phyloP scores from a whole-genome alignment of 2,888 invertebrate genomes.

The Macrosoma leucophasiata region DNA sequence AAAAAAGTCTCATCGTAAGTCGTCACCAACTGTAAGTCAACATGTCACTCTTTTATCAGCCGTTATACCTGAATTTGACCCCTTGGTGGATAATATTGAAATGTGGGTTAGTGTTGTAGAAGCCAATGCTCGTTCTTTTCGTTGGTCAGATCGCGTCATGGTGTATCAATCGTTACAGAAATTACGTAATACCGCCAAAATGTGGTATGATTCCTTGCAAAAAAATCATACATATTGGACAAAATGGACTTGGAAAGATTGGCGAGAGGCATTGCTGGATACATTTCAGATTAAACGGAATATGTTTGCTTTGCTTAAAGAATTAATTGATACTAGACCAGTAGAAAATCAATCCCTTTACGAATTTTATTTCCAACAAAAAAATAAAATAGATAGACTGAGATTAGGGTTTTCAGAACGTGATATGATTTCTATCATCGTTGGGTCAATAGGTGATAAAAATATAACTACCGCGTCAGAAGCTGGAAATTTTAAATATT shows the following conservation, averaged over 20 bases:
- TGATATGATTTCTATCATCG: conserved; percentile 27
- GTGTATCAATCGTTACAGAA: conserved; percentile 28
- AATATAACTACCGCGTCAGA: conserved; percentile 26
- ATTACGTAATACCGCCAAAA: conserved; percentile 27
- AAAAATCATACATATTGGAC: conserved; percentile 29
- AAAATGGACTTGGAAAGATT: conserved; percentile 28
- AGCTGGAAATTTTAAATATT: conserved; percentile 24
- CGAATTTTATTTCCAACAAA: conserved; percentile 28
- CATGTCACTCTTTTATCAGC: conserved; percentile 18
- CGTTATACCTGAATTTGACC: conserved; percentile 25
- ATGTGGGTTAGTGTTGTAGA: conserved; percentile 30
- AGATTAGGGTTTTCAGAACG: conserved; percentile 23
- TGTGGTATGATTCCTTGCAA: conserved; percentile 27
- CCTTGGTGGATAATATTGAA: conserved; percentile 17
- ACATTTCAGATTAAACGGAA: conserved; percentile 26
- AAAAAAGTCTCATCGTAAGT: conserved; percentile 2
- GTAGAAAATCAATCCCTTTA: conserved; percentile 20
- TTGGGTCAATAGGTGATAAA: conserved; percentile 24
- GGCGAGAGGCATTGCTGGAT: conserved; percentile 26
- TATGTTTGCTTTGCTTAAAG: conserved; percentile 20
- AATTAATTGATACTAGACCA: conserved; percentile 20
- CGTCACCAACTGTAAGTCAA: conserved; percentile 18
- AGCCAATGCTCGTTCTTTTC: conserved; percentile 26
- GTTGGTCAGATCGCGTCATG: conserved; percentile 26
- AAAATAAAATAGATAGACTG: conserved; percentile 23